These are phyloP conservation scores for Lydus trimaculatus DNA, from an alignment of 2,888 invertebrate genomes.

Conservation along the genomic window DNA sequence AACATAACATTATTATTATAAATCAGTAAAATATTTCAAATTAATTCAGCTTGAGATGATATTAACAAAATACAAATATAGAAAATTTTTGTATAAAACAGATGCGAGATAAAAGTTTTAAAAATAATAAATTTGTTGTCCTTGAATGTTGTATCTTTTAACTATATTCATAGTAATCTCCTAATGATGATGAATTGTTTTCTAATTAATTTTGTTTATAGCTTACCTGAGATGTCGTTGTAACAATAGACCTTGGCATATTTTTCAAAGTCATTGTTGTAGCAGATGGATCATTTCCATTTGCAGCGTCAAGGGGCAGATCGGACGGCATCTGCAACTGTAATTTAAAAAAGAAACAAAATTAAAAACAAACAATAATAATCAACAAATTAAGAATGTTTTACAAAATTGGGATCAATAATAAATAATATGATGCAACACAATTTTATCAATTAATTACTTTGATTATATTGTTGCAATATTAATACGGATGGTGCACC, in stretches of 20 bases:
- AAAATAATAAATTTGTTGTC: background rate
- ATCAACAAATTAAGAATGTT: background rate
- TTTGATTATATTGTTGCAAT: slow-evolving; percentile 12
- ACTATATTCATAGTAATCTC: background rate
- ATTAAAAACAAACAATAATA: background rate
- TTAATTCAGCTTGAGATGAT: background rate
- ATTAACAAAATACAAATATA: background rate
- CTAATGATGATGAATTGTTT: background rate
- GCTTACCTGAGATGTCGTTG: slow-evolving; percentile 56
- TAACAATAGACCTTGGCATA: slow-evolving; percentile 50
- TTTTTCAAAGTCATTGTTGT: slow-evolving; percentile 48
- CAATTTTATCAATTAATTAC: slow-evolving; percentile 4
- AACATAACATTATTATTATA: background rate
- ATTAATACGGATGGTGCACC: slow-evolving; percentile 20
- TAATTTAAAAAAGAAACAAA: slow-evolving; percentile 24
- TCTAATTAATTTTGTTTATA: background rate
- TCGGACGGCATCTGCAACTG: slow-evolving; percentile 57
- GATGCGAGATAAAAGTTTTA: background rate
- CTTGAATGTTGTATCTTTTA: background rate
- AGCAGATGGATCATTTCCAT: slow-evolving; percentile 52
- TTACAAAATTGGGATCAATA: background rate
- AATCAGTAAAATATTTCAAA: background rate
- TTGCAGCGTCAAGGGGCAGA: slow-evolving; percentile 52
- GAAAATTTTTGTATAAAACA: slow-evolving; percentile 1
- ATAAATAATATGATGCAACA: slow-evolving; percentile 7